Percentiles rank a stretch among this genome's conserved stretches.
These are phyloP conservation scores for Phylloscopus trochilus DNA, from an alignment of 2,113 vertebrate species.

Conservation along the genomic window DNA sequence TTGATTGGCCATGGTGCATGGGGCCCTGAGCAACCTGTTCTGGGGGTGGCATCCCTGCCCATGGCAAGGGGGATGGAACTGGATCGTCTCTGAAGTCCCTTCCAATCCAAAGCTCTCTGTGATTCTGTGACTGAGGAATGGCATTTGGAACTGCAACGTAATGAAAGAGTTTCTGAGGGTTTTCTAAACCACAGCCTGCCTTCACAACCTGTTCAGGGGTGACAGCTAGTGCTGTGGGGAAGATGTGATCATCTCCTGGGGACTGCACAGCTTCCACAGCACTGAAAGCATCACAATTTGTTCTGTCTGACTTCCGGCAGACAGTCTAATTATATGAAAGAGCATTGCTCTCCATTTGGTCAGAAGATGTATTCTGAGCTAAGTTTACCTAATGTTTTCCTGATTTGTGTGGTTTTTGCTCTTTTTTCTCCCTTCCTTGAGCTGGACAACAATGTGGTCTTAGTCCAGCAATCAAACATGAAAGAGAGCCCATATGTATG, in stretches of 20 bases:
- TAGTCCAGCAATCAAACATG: constrained; percentile 50
- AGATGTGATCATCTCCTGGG: constrained; percentile 36
- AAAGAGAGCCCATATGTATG: constrained; percentile 16
- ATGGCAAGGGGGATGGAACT: neutral
- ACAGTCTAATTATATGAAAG: constrained; percentile 75
- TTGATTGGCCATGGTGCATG: neutral
- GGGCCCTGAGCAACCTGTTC: neutral
- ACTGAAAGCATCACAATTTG: constrained; percentile 72
- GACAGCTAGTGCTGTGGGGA: neutral
- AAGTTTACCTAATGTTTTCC: constrained; percentile 48
- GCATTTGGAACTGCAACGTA: neutral
- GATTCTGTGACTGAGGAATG: neutral
- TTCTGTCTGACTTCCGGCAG: constrained; percentile 75
- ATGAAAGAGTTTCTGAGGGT: neutral
- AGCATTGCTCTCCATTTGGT: constrained; percentile 58
- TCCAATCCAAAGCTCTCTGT: neutral
- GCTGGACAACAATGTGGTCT: constrained; percentile 35
- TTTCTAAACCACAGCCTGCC: neutral
- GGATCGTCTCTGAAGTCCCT: neutral
- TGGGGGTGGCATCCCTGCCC: neutral
- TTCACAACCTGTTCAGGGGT: neutral
- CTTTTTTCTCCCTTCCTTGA: neutral
- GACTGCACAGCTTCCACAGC: constrained; percentile 67
- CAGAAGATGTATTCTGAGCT: constrained; percentile 78
- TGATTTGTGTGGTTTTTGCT: constrained; percentile 22